phyloP scores from a whole-genome alignment of 92 coral and sea anemone genomes.

The Metridium senile region DNA sequence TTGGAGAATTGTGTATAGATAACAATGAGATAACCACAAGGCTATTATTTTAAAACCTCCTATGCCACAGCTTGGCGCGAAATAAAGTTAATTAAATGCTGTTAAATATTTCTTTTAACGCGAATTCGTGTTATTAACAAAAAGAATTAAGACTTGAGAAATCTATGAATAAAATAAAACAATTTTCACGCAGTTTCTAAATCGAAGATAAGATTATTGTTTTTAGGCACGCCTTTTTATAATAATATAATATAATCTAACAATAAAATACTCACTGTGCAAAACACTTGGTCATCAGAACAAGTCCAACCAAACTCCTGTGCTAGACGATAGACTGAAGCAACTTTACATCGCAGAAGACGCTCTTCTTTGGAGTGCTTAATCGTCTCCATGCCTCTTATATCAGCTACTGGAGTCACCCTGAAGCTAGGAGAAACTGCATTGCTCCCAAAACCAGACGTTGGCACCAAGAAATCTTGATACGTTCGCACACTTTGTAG shows the following conservation, averaged over 20 bases:
- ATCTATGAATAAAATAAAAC: neutral
- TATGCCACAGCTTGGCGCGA: neutral
- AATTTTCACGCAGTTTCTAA: neutral
- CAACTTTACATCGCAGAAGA: conserved; percentile 79
- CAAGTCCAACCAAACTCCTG: conserved; percentile 67
- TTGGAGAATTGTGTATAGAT: neutral
- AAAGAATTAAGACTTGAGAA: neutral
- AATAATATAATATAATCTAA: no score
- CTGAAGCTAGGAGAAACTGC: conserved; percentile 33
- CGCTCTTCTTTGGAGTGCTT: conserved; percentile 81
- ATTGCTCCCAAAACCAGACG: conserved; percentile 58
- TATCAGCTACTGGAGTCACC: conserved; percentile 76
- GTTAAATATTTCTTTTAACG: neutral
- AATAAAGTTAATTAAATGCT: no score
- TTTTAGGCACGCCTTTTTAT: neutral
- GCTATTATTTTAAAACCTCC: neutral
- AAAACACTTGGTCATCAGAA: conserved; percentile 40
- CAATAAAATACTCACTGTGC: conserved; percentile 23
- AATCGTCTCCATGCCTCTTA: conserved; percentile 77
- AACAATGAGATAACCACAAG: neutral
- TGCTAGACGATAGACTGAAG: conserved; percentile 72
- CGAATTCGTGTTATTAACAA: neutral
- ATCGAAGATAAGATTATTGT: neutral
- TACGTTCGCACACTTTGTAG: conserved; percentile 75
- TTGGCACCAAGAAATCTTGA: conserved; percentile 86